Evolutionary conservation across 1,140 invertebrate species (phyloP).

Genomic region (Drosophila novamexicana): DNA sequence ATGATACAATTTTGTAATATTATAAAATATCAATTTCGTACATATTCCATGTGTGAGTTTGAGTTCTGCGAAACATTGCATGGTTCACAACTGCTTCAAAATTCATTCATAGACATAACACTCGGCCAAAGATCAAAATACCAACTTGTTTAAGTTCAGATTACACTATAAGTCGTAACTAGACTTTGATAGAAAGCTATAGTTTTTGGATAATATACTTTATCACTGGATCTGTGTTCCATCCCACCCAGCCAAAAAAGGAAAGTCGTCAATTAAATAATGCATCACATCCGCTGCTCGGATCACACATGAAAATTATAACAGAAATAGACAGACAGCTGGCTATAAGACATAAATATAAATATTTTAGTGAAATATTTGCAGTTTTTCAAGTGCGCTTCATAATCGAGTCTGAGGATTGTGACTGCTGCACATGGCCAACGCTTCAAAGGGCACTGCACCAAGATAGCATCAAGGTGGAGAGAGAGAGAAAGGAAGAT

Average conservation of each 20-base stretch:
- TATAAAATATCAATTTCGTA: not conserved
- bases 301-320: constrained; percentile 17
- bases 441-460: constrained; percentile 42
- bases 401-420: constrained; percentile 13
- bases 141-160: not conserved
- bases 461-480: constrained; percentile 9
- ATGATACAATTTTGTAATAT: not conserved
- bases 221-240: constrained; percentile 14
- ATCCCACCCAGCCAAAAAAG: constrained; percentile 20
- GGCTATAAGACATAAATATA: constrained; percentile 21
- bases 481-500: constrained; percentile 7
- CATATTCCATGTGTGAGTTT: not conserved
- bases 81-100: not conserved
- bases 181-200: not conserved
- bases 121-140: not conserved
- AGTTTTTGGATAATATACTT: constrained; percentile 22
- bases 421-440: constrained; percentile 38
- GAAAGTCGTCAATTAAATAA: constrained; percentile 43
- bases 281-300: constrained; percentile 40
- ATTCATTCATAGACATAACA: not conserved
- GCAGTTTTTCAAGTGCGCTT: constrained; percentile 34
- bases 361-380: constrained; percentile 14
- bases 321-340: constrained; percentile 44
- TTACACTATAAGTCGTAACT: not conserved
- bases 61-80: not conserved